Evolutionary conservation across 2,888 invertebrate genomes (phyloP), one percentile per base, ranked within the genome.

Genomic region (Bhutanitis thaidina): DNA sequence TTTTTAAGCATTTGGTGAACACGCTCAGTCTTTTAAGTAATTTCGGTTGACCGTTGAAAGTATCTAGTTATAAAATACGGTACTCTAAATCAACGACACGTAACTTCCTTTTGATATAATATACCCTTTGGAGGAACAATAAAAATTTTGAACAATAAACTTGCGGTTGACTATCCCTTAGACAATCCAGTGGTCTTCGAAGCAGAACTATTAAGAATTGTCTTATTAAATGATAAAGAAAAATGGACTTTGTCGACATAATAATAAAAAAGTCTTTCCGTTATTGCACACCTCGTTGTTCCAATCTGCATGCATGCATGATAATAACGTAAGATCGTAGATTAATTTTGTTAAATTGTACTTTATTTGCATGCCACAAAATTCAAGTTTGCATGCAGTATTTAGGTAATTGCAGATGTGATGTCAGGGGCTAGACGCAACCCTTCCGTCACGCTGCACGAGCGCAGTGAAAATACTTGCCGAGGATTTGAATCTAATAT

Each of bases 381-480:
- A 47, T 55, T 50, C 10, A 10, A 53, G 29, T 47, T 48, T 58
- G 30, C 12, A 15, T 41, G 27, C 30, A 13, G 12, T 40, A 40
- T 13, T 39, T 32, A 27, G 48, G 58, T 45, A 53, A 59, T 59
- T 53, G 60, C 58, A 53, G 53, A 52, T 58, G 55, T 52, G 49
- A 55, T 61, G 55, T 53, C 59, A 61, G 71, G 77, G 75, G 71
- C 66, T 72, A 68, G 66, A 65, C 15, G 62, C 77, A 82, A 78
- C 83, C 85, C 81, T 78, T 75, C 76, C 73, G 86, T 86, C 69
- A 76, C 80, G 86, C 74, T 74, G 75, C 67, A 67, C 78, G 67
- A 57, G 73, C 76, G 74, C 78, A 69, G 41, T 43, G 43, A 49
- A 34, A 15, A 49, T 27, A 8, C 36, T 46, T 46, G 20, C 36